A percentile compares a stretch with the other conserved stretches of the same genome.
These are phyloP conservation scores for Limnephilus auricula DNA, from an alignment of 2,888 invertebrate species.

Conservation along the genomic window DNA sequence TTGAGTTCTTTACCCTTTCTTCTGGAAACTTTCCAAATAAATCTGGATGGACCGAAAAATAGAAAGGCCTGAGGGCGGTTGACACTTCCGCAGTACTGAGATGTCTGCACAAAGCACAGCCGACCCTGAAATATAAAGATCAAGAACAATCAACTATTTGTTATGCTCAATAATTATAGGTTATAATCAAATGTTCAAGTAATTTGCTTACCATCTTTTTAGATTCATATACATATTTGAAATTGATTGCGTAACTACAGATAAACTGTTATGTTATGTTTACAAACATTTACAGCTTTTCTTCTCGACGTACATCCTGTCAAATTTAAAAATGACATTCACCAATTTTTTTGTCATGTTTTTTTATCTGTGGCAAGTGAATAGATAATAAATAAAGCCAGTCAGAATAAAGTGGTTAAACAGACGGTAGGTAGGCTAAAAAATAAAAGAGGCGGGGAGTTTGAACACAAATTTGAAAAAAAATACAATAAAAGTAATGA, in stretches of 20 bases:
- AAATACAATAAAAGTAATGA: too few relatives aligned
- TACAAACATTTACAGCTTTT: background rate
- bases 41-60: slow-evolving; percentile 97
- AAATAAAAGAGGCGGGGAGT: background rate
- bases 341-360: slow-evolving; percentile 7
- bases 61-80: slow-evolving; percentile 94
- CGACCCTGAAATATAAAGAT: slow-evolving; percentile 67
- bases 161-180: slow-evolving; percentile 1
- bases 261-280: slow-evolving; percentile 13
- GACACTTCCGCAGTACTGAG: slow-evolving; percentile 91
- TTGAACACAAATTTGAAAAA: background rate
- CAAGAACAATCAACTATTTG: background rate
- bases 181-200: background rate
- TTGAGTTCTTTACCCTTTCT: slow-evolving; percentile 83
- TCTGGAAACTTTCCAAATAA: slow-evolving; percentile 94
- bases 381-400: background rate
- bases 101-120: slow-evolving; percentile 69
- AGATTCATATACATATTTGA: slow-evolving; percentile 73
- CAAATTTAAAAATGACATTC: slow-evolving; percentile 35
- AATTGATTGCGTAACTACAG: slow-evolving; percentile 29
- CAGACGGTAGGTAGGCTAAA: background rate
- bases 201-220: slow-evolving; percentile 72
- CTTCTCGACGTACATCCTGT: background rate
- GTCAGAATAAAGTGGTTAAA: background rate
- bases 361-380: background rate